These are phyloP conservation scores for Addax nasomaculatus DNA, from an alignment of 2,113 vertebrate species.

Conservation along the genomic window DNA sequence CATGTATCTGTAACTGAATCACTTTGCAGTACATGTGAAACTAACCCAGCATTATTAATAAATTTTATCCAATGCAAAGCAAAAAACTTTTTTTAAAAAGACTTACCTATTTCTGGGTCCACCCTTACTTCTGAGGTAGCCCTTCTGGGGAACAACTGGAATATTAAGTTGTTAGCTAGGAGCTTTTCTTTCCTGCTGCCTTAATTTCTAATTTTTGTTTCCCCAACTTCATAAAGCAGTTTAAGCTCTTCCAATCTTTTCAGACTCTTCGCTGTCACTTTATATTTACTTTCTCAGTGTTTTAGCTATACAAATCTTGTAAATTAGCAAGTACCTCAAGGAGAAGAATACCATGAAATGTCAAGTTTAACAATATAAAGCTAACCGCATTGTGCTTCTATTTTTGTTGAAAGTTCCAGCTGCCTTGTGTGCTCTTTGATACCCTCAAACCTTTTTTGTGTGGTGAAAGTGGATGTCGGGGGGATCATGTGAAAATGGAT, in stretches of 20 bases:
- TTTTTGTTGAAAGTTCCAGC: neutral
- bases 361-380: neutral
- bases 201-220: neutral
- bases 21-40: neutral
- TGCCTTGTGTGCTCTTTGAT: neutral
- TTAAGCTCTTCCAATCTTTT: neutral
- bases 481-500: neutral
- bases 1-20: neutral
- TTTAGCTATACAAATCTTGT: neutral
- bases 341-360: neutral
- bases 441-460: neutral
- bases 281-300: neutral
- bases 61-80: neutral
- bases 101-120: neutral
- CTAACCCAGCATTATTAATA: neutral
- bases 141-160: neutral
- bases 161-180: neutral
- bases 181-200: neutral
- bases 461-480: neutral
- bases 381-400: neutral
- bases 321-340: neutral
- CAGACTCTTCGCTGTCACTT: neutral
- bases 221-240: neutral
- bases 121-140: neutral
- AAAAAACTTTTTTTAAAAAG: neutral